These are phyloP conservation scores for Luffia ferchaultella DNA, from an alignment of 2,888 invertebrate genomes.

Conservation along the genomic window DNA sequence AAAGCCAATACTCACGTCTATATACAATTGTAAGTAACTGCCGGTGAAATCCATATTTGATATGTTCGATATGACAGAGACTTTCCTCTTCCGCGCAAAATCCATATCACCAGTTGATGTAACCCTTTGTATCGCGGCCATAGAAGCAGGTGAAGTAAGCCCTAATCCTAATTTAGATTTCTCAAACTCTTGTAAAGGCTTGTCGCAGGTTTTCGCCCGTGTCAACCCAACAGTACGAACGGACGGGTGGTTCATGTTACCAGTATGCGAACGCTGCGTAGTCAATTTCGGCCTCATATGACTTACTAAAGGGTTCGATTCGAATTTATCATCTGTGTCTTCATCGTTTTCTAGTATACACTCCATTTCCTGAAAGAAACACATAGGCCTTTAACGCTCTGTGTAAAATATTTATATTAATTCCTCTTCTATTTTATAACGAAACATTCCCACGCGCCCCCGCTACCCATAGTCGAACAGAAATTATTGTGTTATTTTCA, in stretches of 20 bases:
- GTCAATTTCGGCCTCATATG: constrained; percentile 42
- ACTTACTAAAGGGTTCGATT: constrained; percentile 48
- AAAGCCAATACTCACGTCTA: constrained; percentile 67
- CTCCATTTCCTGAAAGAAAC: constrained; percentile 68
- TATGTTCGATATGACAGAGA: constrained; percentile 75
- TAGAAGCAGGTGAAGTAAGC: constrained; percentile 50
- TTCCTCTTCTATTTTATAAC: too few species aligned
- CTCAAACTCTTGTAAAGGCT: constrained; percentile 51
- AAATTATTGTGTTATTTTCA: too few species aligned
- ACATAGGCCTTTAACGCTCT: constrained; percentile 10
- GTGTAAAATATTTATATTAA: constrained; percentile 27
- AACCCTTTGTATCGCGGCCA: constrained; percentile 54
- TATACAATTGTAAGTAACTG: constrained; percentile 74
- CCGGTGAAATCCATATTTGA: constrained; percentile 80
- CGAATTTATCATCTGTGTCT: constrained; percentile 66
- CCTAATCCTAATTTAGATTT: constrained; percentile 29
- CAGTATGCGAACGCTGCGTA: constrained; percentile 38
- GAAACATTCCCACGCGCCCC: too few species aligned
- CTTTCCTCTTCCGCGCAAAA: constrained; percentile 63
- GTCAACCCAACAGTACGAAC: constrained; percentile 50
- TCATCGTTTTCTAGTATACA: constrained; percentile 73
- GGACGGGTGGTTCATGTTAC: constrained; percentile 52
- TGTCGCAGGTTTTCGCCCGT: constrained; percentile 55
- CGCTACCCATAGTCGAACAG: too few species aligned
- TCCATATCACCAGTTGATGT: constrained; percentile 55